Evolutionary conservation across 2,888 invertebrate genomes (phyloP), one percentile per base, ranked within the genome.

Genomic region (Drosophila meridionalis): DNA sequence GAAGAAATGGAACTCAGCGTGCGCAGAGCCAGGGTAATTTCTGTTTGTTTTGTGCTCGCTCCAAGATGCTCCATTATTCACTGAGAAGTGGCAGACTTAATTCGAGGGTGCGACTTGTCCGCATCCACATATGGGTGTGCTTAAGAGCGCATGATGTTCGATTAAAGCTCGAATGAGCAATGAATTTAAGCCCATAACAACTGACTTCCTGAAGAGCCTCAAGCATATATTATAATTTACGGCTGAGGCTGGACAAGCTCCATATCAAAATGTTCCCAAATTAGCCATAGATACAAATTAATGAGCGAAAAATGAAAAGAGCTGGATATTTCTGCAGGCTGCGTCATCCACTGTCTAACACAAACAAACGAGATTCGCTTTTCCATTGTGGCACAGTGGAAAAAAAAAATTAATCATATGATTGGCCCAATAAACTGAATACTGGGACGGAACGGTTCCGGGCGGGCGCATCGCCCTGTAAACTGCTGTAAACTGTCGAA

Each of bases 51-150:
- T 77, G 36, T 59, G 56, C 45, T 45, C 60, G 67, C 66, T 45
- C 62, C 43, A 48, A 45, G 43, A 45, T 77, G 20, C 64, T 59
- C 72, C 89, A 83, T 87, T 87, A 87, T 52, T 83, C 86, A 82
- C 80, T 73, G 72, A 88, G 79, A 90, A 83, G 90, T 88, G 89
- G 83, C 83, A 85, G 90, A 56, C 68, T 73, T 83, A 90, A 90
- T 83, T 88, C 80, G 86, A 85, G 83, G 83, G 83, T 85, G 83
- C 87, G 90, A 85, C 83, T 65, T 59, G 42, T 47, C 69, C 62
- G 55, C 32, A 56, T 62, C 65, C 61, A 56, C 47, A 59, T 58
- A 65, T 76, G 77, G 87, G 84, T 55, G 84, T 80, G 84, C 63
- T 78, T 45, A 60, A 72, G 62, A 68, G 43, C 73, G 67, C 57